Base-by-base conservation (phyloP, 2,113 vertebrate species). In the Microtus montanus region DNA sequence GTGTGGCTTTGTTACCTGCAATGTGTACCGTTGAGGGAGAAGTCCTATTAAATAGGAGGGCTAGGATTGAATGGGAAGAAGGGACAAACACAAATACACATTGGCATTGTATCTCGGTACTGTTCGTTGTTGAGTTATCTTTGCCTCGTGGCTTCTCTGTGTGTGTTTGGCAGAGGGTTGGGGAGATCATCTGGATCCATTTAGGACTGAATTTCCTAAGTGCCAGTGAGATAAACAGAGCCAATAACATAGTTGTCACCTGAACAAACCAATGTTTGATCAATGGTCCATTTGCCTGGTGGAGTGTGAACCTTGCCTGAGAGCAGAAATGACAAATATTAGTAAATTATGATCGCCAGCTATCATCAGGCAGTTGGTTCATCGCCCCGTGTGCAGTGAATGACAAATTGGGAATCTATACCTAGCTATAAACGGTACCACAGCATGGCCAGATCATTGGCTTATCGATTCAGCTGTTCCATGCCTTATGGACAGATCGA, bases 231-330 rank as follows among this genome's bases (percentile, higher is more conserved):
- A 97, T 97, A 97, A 98, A 97, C 96, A 97, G 93, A 96, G 80
- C 94, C 90, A 95, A 95, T 97, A 97, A 96, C 96, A 97, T 92
- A 96, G 96, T 93, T 97, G 96, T 97, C 97, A 97, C 96, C 96
- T 97, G 97, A 98, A 98, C 94, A 98, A 98, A 98, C 96, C 97
- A 95, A 98, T 94, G 96, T 96, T 97, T 97, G 97, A 96, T 96
- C 96, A 96, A 97, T 98, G 96, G 95, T 95, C 95, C 88, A 96
- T 97, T 97, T 97, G 97, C 94, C 90, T 96, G 54, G 95, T 95
- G 95, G 85, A 97, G 92, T 97, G 96, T 97, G 96, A 97, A 95
- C 87, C 88, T 95, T 84, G 85, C 87, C 87, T 96, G 96, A 90
- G 93, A 94, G 86, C 90, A 92, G 92, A 96, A 96, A 97, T 98